Evolutionary conservation across 2,888 invertebrate genomes (phyloP).

Genomic region (Didymodactylos carnosus): DNA sequence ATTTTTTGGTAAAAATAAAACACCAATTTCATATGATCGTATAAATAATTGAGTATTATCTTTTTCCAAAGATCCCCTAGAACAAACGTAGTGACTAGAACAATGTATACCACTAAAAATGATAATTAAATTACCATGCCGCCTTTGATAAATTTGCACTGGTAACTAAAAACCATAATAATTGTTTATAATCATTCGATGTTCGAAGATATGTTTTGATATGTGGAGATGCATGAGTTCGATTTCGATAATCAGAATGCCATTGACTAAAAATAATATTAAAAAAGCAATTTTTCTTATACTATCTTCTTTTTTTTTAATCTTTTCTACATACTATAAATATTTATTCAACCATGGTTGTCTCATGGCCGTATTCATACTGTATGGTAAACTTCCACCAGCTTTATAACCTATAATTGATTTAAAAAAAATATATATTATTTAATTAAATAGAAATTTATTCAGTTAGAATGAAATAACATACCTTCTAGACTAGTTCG

Average conservation of each 20-base stretch:
- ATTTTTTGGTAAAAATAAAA: constrained; percentile 6
- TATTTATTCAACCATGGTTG: constrained; percentile 5
- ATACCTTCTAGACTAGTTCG: constrained; percentile 60
- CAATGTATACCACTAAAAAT: too few species aligned
- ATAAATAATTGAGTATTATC: constrained; percentile 44
- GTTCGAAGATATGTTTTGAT: constrained; percentile 66
- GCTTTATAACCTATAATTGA: constrained; percentile 51
- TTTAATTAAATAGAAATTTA: too few species aligned
- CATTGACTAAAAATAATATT: neutral
- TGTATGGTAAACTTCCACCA: constrained; percentile 64
- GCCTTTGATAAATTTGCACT: constrained; percentile 85
- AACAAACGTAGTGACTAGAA: too few species aligned
- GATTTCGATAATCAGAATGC: constrained; percentile 38
- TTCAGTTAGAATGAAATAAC: too few species aligned
- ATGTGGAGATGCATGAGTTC: constrained; percentile 77
- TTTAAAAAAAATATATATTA: too few species aligned
- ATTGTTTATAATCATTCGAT: constrained; percentile 45
- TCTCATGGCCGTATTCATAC: neutral
- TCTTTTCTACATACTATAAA: constrained; percentile 9
- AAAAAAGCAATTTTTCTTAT: neutral
- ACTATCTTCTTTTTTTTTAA: neutral
- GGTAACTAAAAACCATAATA: constrained; percentile 66
- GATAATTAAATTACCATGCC: constrained; percentile 29
- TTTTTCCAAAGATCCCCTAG: constrained; percentile 60
- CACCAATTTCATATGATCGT: constrained; percentile 41